A percentile compares a stretch with the other conserved stretches of the same genome.
Evolutionary conservation across 2,888 invertebrate species (phyloP).

Genomic region (Stegophylla sp.): DNA sequence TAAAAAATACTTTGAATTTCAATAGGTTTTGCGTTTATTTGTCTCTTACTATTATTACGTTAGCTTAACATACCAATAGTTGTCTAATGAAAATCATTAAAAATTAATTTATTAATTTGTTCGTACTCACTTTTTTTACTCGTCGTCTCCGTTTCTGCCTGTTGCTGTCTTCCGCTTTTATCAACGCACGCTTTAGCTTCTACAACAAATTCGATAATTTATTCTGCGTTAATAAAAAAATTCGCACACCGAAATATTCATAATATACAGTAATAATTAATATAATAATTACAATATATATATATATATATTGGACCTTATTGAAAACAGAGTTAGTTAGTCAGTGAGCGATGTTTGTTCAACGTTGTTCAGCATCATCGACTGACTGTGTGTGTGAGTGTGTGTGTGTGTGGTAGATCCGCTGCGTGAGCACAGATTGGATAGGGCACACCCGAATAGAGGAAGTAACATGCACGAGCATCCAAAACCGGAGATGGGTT

Average conservation of each 20-base stretch:
- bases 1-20: too few species aligned
- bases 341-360: slow-evolving; percentile 31
- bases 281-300: neutral
- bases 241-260: neutral
- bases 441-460: slow-evolving; percentile 55
- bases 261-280: too few species aligned
- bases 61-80: too few species aligned
- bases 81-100: too few species aligned
- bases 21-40: too few species aligned
- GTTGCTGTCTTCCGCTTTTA: neutral
- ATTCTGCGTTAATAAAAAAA: neutral
- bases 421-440: slow-evolving; percentile 52
- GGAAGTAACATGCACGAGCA: slow-evolving; percentile 52
- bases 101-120: too few species aligned
- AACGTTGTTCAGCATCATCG: slow-evolving; percentile 50
- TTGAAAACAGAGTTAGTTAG: too few species aligned
- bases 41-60: too few species aligned
- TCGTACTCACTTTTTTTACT: slow-evolving; percentile 45
- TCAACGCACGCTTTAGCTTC: slow-evolving; percentile 21
- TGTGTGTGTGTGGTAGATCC: slow-evolving; percentile 49
- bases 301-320: slow-evolving; percentile 9
- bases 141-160: neutral
- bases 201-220: slow-evolving; percentile 9
- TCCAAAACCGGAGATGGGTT: slow-evolving; percentile 55
- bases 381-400: too few species aligned